phyloP scores from a whole-genome alignment of 2,797 vertebrate genomes.

The Poecilia wingei region DNA sequence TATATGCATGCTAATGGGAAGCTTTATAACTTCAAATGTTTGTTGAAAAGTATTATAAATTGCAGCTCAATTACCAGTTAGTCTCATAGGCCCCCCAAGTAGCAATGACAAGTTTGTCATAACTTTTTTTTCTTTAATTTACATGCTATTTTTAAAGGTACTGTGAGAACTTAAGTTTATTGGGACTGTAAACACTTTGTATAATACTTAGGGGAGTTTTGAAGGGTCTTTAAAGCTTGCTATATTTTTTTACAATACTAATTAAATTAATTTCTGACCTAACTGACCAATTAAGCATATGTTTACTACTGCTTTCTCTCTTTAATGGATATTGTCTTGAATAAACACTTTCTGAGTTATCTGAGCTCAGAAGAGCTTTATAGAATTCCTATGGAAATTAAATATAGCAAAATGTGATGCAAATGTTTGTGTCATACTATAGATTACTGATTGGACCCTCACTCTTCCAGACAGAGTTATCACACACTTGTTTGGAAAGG shows the following conservation, averaged over 20 bases:
- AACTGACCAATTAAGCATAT: not conserved
- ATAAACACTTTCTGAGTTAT: not conserved
- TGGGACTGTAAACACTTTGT: not conserved
- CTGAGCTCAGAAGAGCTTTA: not conserved
- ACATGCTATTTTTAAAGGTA: not conserved
- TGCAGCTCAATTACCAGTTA: not conserved
- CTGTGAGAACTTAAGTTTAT: not conserved
- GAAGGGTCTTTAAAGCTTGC: not conserved
- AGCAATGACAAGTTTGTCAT: not conserved
- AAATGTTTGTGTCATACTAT: conserved; percentile 26
- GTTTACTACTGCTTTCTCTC: not conserved
- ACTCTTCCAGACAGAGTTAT: conserved; percentile 90
- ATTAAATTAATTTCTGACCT: not conserved
- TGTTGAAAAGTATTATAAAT: not conserved
- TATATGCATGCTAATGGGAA: not conserved
- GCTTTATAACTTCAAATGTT: not conserved
- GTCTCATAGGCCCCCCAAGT: not conserved
- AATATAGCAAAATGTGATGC: not conserved
- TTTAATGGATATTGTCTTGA: not conserved
- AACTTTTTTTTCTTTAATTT: not conserved
- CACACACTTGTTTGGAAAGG: conserved; percentile 93
- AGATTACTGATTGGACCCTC: conserved; percentile 92
- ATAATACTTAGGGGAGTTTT: not conserved
- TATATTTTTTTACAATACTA: not conserved
- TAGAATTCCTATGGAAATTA: not conserved